phyloP scores from a whole-genome alignment of 2,797 vertebrate genomes.

The Ceryle rudis region DNA sequence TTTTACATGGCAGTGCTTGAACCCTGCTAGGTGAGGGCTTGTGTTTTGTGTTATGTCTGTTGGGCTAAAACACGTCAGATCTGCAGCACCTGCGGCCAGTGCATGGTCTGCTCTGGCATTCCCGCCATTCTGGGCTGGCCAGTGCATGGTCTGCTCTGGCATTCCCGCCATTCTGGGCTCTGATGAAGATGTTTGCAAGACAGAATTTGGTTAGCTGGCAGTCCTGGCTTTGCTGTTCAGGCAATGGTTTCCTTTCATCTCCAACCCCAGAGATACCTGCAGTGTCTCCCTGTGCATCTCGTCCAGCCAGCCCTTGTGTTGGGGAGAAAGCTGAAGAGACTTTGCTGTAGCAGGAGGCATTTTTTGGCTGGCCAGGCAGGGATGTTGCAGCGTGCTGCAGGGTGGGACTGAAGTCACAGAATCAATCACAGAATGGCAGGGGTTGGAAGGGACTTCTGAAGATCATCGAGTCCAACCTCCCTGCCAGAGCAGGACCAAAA shows the following conservation, averaged over 20 bases:
- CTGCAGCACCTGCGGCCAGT: fast-evolving
- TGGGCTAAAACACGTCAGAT: fast-evolving
- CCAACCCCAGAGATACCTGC: background rate
- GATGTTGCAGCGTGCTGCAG: fast-evolving
- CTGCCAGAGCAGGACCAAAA: too few species aligned
- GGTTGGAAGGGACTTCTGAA: too few species aligned
- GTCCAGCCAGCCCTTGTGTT: background rate
- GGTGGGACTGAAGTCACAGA: background rate
- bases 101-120: too few species aligned
- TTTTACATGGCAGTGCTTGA: background rate
- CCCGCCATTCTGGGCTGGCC: background rate
- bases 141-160: too few species aligned
- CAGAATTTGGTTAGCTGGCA: background rate
- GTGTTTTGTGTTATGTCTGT: background rate
- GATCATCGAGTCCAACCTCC: too few species aligned
- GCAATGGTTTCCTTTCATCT: background rate
- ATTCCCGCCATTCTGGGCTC: background rate
- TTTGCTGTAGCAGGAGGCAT: background rate
- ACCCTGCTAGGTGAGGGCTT: background rate
- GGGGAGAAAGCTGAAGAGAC: background rate
- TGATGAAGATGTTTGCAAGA: background rate
- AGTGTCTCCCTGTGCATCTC: fast-evolving
- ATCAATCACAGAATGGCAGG: too few species aligned
- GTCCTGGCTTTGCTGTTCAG: background rate
- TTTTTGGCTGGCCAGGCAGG: background rate